Conservation (phyloP, 2,888 invertebrate genomes). For the Syrphus vitripennis region DNA sequence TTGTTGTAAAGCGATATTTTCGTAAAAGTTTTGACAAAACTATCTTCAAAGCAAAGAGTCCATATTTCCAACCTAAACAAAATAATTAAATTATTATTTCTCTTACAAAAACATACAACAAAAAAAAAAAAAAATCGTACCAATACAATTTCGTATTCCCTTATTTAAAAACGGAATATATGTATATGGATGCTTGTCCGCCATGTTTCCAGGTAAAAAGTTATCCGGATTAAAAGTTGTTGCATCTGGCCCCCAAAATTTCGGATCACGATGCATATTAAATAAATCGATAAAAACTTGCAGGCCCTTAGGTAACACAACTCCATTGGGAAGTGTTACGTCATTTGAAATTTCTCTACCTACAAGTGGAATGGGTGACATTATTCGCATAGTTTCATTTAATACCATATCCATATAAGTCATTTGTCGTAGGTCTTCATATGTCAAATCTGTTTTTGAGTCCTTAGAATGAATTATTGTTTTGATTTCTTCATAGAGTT, state of each 20-base stretch:
- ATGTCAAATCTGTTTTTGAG: constrained; percentile 74
- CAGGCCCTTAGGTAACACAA: constrained; percentile 76
- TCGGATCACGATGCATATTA: constrained; percentile 77
- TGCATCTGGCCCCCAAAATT: constrained; percentile 79
- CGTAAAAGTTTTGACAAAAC: constrained; percentile 77
- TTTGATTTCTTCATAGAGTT: constrained; percentile 76
- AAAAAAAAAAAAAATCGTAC: constrained; percentile 72
- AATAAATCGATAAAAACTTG: constrained; percentile 78
- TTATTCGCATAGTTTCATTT: constrained; percentile 78
- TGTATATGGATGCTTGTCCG: constrained; percentile 77
- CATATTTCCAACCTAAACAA: constrained; percentile 77
- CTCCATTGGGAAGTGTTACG: constrained; percentile 74
- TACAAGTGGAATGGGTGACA: constrained; percentile 77
- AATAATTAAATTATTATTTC: neutral
- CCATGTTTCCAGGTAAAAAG: constrained; percentile 77
- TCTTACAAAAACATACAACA: neutral
- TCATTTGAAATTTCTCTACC: constrained; percentile 75
- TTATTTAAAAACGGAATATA: constrained; percentile 79
- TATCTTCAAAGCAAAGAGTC: constrained; percentile 76
- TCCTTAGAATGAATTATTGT: constrained; percentile 74
- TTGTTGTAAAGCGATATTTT: constrained; percentile 77
- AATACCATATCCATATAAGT: constrained; percentile 77
- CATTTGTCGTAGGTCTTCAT: constrained; percentile 76
- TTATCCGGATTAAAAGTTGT: constrained; percentile 79
- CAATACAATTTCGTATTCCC: constrained; percentile 79